A percentile compares a stretch with the other conserved stretches of the same genome.
Evolutionary conservation across 2,113 vertebrate genomes (phyloP).

Genomic region (Lonchura striata): DNA sequence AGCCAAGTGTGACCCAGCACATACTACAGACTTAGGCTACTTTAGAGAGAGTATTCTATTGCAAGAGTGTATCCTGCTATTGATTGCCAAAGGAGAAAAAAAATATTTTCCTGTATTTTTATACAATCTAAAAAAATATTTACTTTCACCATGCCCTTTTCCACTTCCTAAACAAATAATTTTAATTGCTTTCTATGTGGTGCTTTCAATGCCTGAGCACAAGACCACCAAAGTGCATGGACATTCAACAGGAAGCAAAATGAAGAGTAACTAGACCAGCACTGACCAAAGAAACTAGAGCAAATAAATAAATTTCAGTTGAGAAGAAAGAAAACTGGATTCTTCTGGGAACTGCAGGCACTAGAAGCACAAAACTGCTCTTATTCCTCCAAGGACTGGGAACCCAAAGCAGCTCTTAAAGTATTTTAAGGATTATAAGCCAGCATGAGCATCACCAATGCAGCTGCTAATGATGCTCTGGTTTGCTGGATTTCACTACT

Average conservation of each 20-base stretch:
- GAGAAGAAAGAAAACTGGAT: not conserved
- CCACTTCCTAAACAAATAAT: not conserved
- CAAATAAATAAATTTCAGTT: not conserved
- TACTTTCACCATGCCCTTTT: not conserved
- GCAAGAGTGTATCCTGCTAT: not conserved
- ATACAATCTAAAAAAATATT: not conserved
- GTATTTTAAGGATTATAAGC: not conserved
- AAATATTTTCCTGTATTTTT: not conserved
- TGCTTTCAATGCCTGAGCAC: not conserved
- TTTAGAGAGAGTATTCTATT: not conserved
- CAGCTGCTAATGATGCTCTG: not conserved
- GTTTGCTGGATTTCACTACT: conserved; percentile 6
- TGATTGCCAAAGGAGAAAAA: not conserved
- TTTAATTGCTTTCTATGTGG: not conserved
- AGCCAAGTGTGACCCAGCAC: not conserved
- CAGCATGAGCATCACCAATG: not conserved
- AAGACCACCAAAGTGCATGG: not conserved
- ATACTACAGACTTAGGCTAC: not conserved
- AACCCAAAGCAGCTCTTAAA: not conserved
- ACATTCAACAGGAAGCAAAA: not conserved
- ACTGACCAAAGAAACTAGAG: not conserved
- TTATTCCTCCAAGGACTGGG: not conserved
- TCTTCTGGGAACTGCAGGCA: not conserved
- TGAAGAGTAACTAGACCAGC: not conserved
- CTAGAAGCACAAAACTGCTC: not conserved